phyloP scores from a whole-genome alignment of 2,888 invertebrate genomes.

The Sabellastarte sp. region DNA sequence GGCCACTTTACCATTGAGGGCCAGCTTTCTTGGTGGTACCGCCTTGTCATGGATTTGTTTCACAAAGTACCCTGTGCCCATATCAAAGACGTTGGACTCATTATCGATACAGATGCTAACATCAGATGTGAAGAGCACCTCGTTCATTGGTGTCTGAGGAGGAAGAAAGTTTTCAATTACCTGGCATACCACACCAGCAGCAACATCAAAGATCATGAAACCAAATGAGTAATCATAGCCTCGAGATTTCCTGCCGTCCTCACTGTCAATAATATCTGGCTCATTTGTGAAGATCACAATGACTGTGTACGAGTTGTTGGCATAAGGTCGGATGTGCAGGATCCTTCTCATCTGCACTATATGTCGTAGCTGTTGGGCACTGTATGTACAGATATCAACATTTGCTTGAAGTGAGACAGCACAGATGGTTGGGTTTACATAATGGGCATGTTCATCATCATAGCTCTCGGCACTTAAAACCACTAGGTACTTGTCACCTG shows the following conservation, averaged over 20 bases:
- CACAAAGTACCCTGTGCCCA: constrained; percentile 34
- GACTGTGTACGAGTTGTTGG: constrained; percentile 33
- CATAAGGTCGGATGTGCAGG: constrained; percentile 39
- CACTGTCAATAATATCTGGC: constrained; percentile 9
- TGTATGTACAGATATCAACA: constrained; percentile 32
- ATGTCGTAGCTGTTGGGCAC: constrained; percentile 43
- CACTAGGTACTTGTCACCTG: constrained; percentile 47
- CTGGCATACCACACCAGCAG: constrained; percentile 41
- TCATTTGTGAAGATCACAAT: constrained; percentile 41
- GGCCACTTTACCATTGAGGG: constrained; percentile 40
- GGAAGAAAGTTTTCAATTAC: constrained; percentile 46
- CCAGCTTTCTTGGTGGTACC: constrained; percentile 36
- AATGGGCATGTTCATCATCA: constrained; percentile 33
- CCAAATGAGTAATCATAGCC: constrained; percentile 31
- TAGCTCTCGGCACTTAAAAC: constrained; percentile 47
- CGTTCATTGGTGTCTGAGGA: constrained; percentile 30
- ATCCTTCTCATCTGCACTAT: constrained; percentile 45
- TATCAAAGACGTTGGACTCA: constrained; percentile 44
- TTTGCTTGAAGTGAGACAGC: constrained; percentile 40
- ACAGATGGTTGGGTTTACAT: constrained; percentile 46
- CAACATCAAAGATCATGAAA: constrained; percentile 45
- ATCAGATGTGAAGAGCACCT: constrained; percentile 42
- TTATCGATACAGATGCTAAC: constrained; percentile 47
- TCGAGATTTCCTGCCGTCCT: not conserved
- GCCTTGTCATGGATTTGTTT: constrained; percentile 30